Percentiles rank a stretch among this genome's conserved stretches.
phyloP scores from a whole-genome alignment of 2,888 invertebrate species.

The Formica aserva region DNA sequence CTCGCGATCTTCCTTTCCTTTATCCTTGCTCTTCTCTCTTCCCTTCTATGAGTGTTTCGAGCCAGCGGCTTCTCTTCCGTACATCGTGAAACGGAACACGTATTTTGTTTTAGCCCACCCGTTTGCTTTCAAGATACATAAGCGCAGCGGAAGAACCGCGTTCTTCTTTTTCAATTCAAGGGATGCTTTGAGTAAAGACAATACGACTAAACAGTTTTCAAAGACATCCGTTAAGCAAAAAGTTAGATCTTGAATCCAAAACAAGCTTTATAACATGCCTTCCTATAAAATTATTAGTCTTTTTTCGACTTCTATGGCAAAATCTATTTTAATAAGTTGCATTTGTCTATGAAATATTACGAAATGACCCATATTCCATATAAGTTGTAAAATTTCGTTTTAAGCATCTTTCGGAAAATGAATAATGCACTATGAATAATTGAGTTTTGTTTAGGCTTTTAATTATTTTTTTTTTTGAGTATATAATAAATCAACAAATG shows the following conservation, averaged over 20 bases:
- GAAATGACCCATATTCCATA: neutral
- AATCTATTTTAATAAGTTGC: conserved; percentile 16
- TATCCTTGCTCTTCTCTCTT: conserved; percentile 22
- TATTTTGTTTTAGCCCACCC: conserved; percentile 70
- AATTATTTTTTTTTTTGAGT: neutral
- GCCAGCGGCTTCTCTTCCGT: conserved; percentile 55
- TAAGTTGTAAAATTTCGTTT: conserved; percentile 9
- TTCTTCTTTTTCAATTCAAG: conserved; percentile 43
- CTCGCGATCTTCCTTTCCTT: conserved; percentile 44
- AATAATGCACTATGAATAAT: neutral
- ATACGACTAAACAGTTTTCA: conserved; percentile 47
- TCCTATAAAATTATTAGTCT: conserved; percentile 14
- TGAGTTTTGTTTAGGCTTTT: neutral
- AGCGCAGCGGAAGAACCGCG: conserved; percentile 24
- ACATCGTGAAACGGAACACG: conserved; percentile 68
- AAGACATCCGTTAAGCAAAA: conserved; percentile 21
- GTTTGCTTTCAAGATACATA: conserved; percentile 55
- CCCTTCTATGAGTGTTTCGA: conserved; percentile 52
- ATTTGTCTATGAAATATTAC: conserved; percentile 6
- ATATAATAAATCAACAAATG: conserved; percentile 15
- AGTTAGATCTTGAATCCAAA: neutral
- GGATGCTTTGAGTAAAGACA: conserved; percentile 45
- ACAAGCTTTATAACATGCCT: conserved; percentile 33
- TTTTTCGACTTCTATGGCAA: neutral
- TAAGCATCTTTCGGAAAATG: neutral